Conservation (phyloP, 2,888 invertebrate genomes). For the Plebejus argus region DNA sequence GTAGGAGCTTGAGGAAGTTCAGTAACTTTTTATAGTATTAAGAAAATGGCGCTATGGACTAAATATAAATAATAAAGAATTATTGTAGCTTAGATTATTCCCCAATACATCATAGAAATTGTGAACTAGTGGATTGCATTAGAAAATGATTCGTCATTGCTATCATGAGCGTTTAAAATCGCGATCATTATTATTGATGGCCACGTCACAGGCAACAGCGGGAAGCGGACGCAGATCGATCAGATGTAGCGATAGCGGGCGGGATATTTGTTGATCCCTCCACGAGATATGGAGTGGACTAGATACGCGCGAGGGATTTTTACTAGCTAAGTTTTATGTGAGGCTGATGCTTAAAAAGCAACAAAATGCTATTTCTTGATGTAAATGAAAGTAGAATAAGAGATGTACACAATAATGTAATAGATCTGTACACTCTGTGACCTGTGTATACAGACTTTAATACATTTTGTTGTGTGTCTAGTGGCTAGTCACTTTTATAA, state of each 20-base stretch:
- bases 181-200: constrained; percentile 27
- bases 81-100: neutral
- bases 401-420: no score
- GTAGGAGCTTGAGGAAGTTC: no score
- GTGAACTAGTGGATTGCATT: neutral
- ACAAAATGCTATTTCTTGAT: no score
- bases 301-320: constrained; percentile 32
- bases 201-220: neutral
- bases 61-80: neutral
- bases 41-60: neutral
- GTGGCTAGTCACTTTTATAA: neutral
- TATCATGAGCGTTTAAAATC: constrained; percentile 20
- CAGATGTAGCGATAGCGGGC: constrained; percentile 42
- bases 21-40: no score
- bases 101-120: constrained; percentile 6
- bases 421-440: no score
- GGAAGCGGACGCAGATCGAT: constrained; percentile 40
- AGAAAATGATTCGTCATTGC: constrained; percentile 5
- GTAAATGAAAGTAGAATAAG: no score
- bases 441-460: neutral
- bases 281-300: constrained; percentile 42
- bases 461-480: neutral
- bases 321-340: neutral
- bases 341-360: neutral
- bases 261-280: constrained; percentile 45